These are phyloP conservation scores for Luidia sarsii DNA, from an alignment of 53 echinoderm and acorn worm genomes.

Conservation along the genomic window DNA sequence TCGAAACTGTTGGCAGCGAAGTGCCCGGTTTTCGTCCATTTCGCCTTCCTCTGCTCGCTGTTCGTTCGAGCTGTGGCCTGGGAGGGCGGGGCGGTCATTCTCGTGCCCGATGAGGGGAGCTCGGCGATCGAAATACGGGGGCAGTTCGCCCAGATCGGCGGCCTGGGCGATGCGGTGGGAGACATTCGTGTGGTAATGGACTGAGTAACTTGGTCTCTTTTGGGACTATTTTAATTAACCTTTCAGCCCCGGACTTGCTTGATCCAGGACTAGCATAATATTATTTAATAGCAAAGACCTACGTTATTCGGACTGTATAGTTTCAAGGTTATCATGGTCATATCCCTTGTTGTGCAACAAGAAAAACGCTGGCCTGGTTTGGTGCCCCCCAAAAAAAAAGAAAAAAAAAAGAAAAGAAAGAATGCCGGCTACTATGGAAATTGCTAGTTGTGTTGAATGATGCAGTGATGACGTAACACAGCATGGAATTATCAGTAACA, in stretches of 20 bases:
- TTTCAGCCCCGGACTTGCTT: not conserved
- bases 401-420: too few species aligned
- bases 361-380: too few species aligned
- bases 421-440: too few species aligned
- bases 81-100: slow-evolving; percentile 19
- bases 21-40: not conserved
- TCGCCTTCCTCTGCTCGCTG: slow-evolving; percentile 4
- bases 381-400: too few species aligned
- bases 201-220: not conserved
- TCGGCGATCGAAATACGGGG: slow-evolving; percentile 40
- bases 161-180: not conserved
- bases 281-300: too few species aligned
- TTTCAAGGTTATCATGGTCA: too few species aligned
- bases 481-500: too few species aligned
- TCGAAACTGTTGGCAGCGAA: not conserved
- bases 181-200: slow-evolving; percentile 8
- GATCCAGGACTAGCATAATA: not conserved
- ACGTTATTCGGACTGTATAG: too few species aligned
- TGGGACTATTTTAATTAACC: not conserved
- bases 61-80: slow-evolving; percentile 9
- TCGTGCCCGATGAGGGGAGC: slow-evolving; percentile 6
- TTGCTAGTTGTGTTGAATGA: too few species aligned
- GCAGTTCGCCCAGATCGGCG: slow-evolving; percentile 28
- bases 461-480: too few species aligned
- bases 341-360: too few species aligned